Evolutionary conservation across 2,113 vertebrate species (phyloP).

Genomic region (Dipodomys merriami): DNA sequence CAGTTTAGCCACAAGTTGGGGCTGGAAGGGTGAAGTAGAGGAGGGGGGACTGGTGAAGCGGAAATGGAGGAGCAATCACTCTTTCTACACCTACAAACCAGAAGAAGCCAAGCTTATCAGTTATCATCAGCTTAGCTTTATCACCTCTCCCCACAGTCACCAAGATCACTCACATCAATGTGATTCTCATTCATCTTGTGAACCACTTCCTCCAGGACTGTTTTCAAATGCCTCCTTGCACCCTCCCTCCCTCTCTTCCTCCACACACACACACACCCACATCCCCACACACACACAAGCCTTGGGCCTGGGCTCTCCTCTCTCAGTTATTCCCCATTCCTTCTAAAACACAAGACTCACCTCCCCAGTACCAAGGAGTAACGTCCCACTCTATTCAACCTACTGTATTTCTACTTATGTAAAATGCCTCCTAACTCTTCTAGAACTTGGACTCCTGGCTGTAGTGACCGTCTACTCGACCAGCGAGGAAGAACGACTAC

Average conservation of each 20-base stretch:
- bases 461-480: too few species aligned
- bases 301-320: background rate
- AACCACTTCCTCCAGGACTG: background rate
- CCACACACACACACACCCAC: too few species aligned
- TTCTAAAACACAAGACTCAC: too few species aligned
- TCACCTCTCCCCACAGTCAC: background rate
- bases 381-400: background rate
- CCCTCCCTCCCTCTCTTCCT: too few species aligned
- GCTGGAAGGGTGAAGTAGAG: conserved; percentile 19
- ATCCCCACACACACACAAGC: background rate
- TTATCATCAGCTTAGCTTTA: background rate
- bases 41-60: background rate
- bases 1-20: conserved; percentile 75
- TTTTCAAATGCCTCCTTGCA: background rate
- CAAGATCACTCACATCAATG: background rate
- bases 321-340: background rate
- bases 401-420: background rate
- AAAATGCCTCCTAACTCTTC: background rate
- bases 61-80: conserved; percentile 56
- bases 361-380: background rate
- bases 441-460: conserved; percentile 8
- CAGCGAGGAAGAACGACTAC: too few species aligned
- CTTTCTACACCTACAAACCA: conserved; percentile 29
- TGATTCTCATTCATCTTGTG: background rate
- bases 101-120: conserved; percentile 30